phyloP scores from a whole-genome alignment of 2,113 vertebrate species.

The Sceloporus undulatus region DNA sequence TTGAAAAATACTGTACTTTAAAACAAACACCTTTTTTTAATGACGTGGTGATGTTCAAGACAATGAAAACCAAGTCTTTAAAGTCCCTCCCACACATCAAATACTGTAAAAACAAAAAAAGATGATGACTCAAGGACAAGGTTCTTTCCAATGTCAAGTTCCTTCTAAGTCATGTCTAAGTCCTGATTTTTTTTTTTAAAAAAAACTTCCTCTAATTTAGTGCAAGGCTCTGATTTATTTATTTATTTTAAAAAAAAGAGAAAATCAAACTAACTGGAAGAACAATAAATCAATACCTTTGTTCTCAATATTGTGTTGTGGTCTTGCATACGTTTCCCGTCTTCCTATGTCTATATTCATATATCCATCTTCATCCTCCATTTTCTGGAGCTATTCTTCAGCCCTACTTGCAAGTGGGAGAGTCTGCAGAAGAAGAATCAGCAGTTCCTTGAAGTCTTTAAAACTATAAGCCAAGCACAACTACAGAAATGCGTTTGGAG shows the following conservation, averaged over 20 bases:
- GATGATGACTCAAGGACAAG: too few relatives aligned
- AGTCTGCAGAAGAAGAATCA: not conserved
- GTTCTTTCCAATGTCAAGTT: not conserved
- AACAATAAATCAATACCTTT: not conserved
- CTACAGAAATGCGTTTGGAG: not conserved
- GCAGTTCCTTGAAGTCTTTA: not conserved
- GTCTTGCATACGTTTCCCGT: not conserved
- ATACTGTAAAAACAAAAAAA: not conserved
- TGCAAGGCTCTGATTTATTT: not conserved
- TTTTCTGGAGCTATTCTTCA: not conserved
- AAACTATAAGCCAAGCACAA: not conserved
- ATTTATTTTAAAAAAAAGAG: too few relatives aligned
- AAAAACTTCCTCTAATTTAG: not conserved
- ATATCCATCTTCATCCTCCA: slow-evolving; percentile 27
- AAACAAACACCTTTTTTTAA: too few relatives aligned
- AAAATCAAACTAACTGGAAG: not conserved
- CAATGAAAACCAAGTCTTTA: too few relatives aligned
- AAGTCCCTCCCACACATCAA: too few relatives aligned
- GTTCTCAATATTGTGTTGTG: too few relatives aligned
- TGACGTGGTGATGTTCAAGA: too few relatives aligned
- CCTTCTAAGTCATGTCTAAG: not conserved
- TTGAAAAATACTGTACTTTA: too few relatives aligned
- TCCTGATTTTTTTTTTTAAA: not conserved
- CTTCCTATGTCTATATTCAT: not conserved
- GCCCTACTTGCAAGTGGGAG: not conserved